These are phyloP conservation scores for Rhopalosiphum nymphaeae DNA, from an alignment of 2,888 invertebrate genomes.

Conservation along the genomic window DNA sequence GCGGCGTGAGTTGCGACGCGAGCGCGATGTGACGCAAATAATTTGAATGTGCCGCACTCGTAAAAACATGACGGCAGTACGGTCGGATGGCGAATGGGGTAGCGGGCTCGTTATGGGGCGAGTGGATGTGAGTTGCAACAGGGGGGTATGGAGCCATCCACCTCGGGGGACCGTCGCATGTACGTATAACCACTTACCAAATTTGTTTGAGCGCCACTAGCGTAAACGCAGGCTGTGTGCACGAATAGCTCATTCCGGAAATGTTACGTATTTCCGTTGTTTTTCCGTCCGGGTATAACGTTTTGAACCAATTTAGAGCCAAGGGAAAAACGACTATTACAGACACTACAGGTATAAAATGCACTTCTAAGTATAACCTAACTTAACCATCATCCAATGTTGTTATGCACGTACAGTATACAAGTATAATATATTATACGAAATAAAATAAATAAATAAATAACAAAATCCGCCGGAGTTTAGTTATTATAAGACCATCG, in stretches of 20 bases:
- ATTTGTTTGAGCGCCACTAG: conserved; percentile 5
- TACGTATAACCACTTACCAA: conserved; percentile 30
- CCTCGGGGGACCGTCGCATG: background rate
- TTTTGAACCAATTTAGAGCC: background rate
- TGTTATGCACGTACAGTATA: background rate
- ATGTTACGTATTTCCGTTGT: background rate
- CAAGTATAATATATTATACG: background rate
- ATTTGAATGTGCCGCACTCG: background rate
- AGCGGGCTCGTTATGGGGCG: background rate
- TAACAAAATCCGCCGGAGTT: background rate
- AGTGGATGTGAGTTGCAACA: background rate
- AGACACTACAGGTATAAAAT: background rate
- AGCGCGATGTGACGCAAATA: background rate
- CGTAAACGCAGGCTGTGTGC: background rate
- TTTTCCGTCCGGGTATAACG: background rate
- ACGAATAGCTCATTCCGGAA: conserved; percentile 1
- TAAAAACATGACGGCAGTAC: background rate
- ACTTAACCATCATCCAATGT: background rate
- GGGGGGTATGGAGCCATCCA: background rate
- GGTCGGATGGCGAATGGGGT: too few species aligned
- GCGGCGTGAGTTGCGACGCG: background rate
- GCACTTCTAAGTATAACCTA: background rate
- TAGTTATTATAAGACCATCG: background rate
- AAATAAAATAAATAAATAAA: background rate
- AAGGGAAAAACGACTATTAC: background rate